A percentile compares a stretch with the other conserved stretches of the same genome.
Conservation (phyloP, 2,113 vertebrate species). For the Candoia aspera region DNA sequence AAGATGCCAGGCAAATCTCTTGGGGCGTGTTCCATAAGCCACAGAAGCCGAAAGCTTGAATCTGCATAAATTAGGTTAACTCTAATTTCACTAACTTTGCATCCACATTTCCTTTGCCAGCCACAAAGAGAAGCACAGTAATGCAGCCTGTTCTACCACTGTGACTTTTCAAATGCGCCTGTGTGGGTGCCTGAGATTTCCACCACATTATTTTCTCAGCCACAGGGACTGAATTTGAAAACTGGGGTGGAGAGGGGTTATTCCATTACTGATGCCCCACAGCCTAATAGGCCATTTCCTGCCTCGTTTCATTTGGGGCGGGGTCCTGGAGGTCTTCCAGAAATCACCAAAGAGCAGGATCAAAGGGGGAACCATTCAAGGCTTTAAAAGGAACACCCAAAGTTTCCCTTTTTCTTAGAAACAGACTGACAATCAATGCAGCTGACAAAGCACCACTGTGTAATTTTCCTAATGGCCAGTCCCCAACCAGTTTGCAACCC, state of each 20-base stretch:
- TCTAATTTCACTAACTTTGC: background rate
- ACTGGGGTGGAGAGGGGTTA: background rate
- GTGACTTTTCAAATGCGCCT: background rate
- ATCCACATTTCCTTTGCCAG: background rate
- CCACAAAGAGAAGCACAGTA: background rate
- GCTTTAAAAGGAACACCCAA: background rate
- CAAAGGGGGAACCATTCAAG: background rate
- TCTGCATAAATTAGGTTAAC: background rate
- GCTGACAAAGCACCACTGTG: background rate
- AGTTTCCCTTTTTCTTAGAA: background rate
- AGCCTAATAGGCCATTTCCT: background rate
- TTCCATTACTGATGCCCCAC: background rate
- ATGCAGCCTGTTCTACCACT: background rate
- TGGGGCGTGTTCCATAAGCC: background rate
- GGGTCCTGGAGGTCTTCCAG: rapidly evolving
- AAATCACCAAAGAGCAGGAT: background rate
- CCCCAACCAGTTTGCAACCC: background rate
- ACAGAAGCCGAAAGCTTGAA: background rate
- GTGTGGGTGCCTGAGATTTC: background rate
- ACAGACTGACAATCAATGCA: background rate
- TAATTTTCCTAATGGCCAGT: background rate
- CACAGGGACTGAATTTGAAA: background rate
- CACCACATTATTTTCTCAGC: background rate
- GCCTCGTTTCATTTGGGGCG: background rate
- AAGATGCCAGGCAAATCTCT: background rate